Evolutionary conservation across 2,888 invertebrate genomes (phyloP).

Genomic region (Pardosa pseudoannulata): DNA sequence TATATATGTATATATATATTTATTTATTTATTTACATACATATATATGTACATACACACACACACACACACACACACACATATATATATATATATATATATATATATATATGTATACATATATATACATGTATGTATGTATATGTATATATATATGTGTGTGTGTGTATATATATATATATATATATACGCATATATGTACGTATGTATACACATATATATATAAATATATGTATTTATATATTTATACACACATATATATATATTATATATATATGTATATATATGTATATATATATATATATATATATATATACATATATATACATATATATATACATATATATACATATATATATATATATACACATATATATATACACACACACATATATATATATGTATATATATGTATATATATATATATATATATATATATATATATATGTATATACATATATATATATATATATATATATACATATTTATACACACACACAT

Average conservation of each 20-base stretch:
- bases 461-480: constrained; percentile 19
- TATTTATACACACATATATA: background rate
- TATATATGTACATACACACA: too few species aligned
- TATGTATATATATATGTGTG: too few species aligned
- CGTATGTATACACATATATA: too few species aligned
- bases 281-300: background rate
- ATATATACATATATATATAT: background rate
- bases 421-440: background rate
- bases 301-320: background rate
- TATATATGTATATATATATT: too few species aligned
- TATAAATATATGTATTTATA: background rate
- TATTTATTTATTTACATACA: too few species aligned
- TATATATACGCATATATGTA: too few species aligned
- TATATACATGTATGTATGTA: too few species aligned
- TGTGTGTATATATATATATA: too few species aligned
- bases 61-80: too few species aligned
- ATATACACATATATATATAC: background rate
- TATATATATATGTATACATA: too few species aligned
- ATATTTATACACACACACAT: background rate
- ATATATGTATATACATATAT: background rate
- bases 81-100: too few species aligned
- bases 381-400: background rate
- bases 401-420: background rate
- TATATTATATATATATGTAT: too few species aligned
- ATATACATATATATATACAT: background rate